These are phyloP conservation scores for Solenodon paradoxus DNA, from an alignment of 2,113 vertebrate species.

Conservation along the genomic window DNA sequence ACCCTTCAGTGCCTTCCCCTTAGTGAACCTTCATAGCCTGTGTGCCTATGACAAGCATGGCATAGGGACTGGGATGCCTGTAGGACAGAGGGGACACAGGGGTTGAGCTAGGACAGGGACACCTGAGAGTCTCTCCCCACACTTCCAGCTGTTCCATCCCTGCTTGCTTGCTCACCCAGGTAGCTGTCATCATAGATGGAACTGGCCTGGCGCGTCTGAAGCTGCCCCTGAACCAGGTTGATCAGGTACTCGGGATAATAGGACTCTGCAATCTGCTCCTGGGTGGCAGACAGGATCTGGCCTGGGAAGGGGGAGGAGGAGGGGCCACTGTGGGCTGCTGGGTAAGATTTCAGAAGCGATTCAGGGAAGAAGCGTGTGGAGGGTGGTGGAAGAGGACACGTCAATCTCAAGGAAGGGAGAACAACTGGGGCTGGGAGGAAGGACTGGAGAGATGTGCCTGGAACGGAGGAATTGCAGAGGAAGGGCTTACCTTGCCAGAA, in stretches of 20 bases:
- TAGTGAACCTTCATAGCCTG: background rate
- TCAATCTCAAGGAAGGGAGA: background rate
- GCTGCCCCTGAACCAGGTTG: conserved; percentile 86
- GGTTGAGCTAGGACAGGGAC: background rate
- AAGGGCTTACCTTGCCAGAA: conserved; percentile 91
- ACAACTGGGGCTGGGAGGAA: too few relatives aligned
- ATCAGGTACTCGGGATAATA: conserved; percentile 89
- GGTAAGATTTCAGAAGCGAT: background rate
- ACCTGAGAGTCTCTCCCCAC: background rate
- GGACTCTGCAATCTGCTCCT: conserved; percentile 86
- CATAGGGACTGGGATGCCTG: background rate
- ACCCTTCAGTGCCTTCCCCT: background rate
- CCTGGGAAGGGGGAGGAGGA: conserved; percentile 77
- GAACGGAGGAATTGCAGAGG: background rate
- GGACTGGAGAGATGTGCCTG: background rate
- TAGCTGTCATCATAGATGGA: conserved; percentile 89
- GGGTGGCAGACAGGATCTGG: conserved; percentile 90
- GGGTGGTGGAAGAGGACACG: background rate
- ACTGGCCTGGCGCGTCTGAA: conserved; percentile 86
- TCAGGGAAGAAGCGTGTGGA: background rate
- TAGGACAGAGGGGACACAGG: background rate
- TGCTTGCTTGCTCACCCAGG: conserved; percentile 81
- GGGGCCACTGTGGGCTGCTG: background rate
- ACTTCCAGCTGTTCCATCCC: background rate
- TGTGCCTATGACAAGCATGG: background rate